Base-by-base conservation (phyloP, 2,113 vertebrate species). In the Pampusana beccarii region DNA sequence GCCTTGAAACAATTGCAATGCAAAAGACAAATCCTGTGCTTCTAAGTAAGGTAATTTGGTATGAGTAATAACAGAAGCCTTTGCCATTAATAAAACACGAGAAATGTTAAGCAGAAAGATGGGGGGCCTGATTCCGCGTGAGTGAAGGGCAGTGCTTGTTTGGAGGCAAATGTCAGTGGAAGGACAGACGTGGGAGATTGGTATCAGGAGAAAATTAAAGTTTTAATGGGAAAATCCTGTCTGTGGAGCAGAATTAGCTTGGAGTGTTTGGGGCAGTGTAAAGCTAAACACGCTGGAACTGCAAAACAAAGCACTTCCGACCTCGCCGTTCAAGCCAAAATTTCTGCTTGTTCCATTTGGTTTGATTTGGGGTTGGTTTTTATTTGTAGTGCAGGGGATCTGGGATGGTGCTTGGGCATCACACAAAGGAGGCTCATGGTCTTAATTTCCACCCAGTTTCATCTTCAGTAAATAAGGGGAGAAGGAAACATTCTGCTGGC, bases 1-100 rank as follows among this genome's bases (percentile, higher is more conserved):
- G 80, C 79, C 80, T 88, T 91, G 86, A 92, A 94, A 93, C 86
- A 84, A 58, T 79, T 89, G 44, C 48, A 65, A 8, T 8, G 65
- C 24, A 12, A 42, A 89, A 93, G 86, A 84, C 69, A 79, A 91
- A 92, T 56, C 64, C 75, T 40, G 42, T 48, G 72, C 85, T 88
- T 81, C 80, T 74, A 53, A 95, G 83, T 65, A 70, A 64, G 64
- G 38, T 72, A 64, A 67, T 95, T 92, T 69, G 67, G 64, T 84
- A 12, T 83, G 75, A 96, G 77, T 34, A 91, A 79, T 65, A 80
- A 79, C 19, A 84, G 83, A 70, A 89, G 70, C 44, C 51, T 80
- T 86, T 95, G 40, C 74, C 38, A 9, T 92, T 81, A 88, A 83
- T 83, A 90, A 66, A 90, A 71, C 46, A 36, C 1, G 5, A 95